A percentile compares a stretch with the other conserved stretches of the same genome.
These are phyloP conservation scores for Cnemophilus loriae DNA, from an alignment of 2,113 vertebrate species.

Conservation along the genomic window DNA sequence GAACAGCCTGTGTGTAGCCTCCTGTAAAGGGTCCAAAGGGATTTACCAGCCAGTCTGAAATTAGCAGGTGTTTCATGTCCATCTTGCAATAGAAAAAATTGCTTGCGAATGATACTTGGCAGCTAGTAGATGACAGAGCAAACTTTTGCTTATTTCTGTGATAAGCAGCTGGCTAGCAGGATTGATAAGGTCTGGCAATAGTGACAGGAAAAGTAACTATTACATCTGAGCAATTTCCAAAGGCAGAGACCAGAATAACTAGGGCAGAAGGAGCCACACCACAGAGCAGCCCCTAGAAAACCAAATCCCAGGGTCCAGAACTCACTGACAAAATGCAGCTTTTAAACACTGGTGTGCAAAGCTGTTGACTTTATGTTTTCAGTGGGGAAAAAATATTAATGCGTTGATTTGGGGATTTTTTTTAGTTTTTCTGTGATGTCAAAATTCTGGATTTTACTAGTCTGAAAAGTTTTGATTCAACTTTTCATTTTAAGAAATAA, in stretches of 20 bases:
- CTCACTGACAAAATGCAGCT: neutral
- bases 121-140: neutral
- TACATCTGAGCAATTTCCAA: neutral
- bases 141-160: neutral
- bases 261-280: neutral
- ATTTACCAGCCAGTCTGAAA: neutral
- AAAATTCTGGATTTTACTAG: neutral
- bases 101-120: neutral
- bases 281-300: neutral
- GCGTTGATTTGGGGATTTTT: neutral
- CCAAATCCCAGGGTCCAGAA: neutral
- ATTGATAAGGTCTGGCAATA: neutral
- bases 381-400: rapidly evolving
- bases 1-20: neutral
- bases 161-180: neutral
- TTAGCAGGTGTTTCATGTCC: neutral
- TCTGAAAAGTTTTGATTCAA: neutral
- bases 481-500: neutral
- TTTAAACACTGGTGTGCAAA: neutral
- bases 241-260: neutral
- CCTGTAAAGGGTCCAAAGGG: neutral
- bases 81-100: neutral
- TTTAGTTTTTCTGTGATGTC: neutral
- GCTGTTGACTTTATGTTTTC: neutral
- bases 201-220: neutral